Conservation (phyloP, 2,113 vertebrate species). For the Pelvicachromis taeniatus region DNA sequence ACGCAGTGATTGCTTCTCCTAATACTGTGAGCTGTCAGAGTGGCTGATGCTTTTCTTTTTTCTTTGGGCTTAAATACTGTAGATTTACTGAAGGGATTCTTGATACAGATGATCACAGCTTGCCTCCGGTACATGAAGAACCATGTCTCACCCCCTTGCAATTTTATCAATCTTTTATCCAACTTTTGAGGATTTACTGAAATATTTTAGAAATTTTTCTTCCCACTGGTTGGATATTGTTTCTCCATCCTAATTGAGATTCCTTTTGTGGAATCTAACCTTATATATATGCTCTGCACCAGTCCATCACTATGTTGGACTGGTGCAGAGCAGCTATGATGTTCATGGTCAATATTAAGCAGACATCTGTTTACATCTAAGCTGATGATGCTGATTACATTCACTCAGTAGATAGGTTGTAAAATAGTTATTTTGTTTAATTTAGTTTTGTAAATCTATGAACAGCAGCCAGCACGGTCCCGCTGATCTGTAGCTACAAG, state of each 20-base stretch:
- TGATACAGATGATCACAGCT: conserved; percentile 26
- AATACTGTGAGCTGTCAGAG: background rate
- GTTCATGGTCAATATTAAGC: background rate
- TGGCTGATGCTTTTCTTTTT: background rate
- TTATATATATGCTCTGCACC: too few relatives aligned
- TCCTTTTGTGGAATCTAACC: conserved; percentile 4
- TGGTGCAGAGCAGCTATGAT: background rate
- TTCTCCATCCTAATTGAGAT: background rate
- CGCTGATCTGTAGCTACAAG: background rate
- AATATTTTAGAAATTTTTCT: background rate
- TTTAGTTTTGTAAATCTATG: background rate
- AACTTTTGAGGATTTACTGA: conserved; percentile 3
- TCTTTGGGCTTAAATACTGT: background rate
- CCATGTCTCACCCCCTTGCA: background rate
- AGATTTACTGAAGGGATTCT: background rate
- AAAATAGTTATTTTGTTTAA: background rate
- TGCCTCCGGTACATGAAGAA: background rate
- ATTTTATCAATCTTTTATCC: conserved; percentile 4
- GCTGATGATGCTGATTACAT: background rate
- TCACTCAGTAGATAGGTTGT: background rate
- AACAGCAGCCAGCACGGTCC: background rate
- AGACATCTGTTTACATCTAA: background rate
- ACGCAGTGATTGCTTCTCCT: background rate
- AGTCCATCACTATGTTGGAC: background rate
- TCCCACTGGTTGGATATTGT: background rate